Conservation (phyloP, 2,888 invertebrate genomes). For the Amorpha juglandis region DNA sequence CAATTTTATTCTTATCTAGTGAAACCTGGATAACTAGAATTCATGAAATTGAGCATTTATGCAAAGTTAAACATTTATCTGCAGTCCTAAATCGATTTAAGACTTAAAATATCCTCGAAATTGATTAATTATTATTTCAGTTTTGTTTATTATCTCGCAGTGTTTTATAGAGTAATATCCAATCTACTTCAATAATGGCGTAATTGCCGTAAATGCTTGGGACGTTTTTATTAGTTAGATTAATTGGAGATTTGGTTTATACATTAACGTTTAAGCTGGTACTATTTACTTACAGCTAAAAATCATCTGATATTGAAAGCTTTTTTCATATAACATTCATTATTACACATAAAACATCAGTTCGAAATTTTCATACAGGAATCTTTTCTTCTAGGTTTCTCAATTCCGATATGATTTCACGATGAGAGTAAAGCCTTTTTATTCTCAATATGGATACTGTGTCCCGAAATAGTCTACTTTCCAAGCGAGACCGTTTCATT, state of each 20-base stretch:
- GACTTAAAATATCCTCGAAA: not conserved
- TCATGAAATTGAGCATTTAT: not conserved
- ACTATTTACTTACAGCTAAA: too few relatives aligned
- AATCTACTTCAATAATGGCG: not conserved
- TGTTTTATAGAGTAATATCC: not conserved
- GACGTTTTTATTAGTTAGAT: not conserved
- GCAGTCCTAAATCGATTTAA: not conserved
- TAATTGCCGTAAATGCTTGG: not conserved
- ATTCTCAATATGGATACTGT: not conserved
- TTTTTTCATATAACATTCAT: too few relatives aligned
- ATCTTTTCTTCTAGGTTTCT: not conserved
- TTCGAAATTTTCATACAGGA: not conserved
- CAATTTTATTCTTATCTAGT: slow-evolving; percentile 20
- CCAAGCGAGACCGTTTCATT: slow-evolving; percentile 14
- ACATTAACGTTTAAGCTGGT: not conserved
- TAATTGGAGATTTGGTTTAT: not conserved
- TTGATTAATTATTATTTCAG: not conserved
- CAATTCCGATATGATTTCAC: not conserved
- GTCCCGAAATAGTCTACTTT: slow-evolving; percentile 3
- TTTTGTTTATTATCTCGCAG: not conserved
- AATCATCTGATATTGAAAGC: too few relatives aligned
- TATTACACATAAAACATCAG: too few relatives aligned
- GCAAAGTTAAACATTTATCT: not conserved
- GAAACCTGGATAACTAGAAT: not conserved
- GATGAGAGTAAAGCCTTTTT: not conserved